Evolutionary conservation across 2,888 invertebrate species (phyloP).

Genomic region (Petrophora chlorosata): DNA sequence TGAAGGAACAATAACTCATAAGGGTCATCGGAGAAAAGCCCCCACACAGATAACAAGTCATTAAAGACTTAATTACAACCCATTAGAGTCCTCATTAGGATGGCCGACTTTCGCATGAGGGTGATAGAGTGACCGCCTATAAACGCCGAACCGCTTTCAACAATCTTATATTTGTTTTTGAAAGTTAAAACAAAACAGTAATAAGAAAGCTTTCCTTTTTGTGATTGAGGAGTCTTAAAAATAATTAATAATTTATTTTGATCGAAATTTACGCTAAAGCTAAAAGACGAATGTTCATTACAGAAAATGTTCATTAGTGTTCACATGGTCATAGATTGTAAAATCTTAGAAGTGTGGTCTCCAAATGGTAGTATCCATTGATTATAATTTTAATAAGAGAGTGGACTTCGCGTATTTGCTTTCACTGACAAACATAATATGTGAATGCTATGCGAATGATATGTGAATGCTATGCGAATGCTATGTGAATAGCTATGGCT

Average conservation of each 20-base stretch:
- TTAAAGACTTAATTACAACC: slow-evolving; percentile 49
- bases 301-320: no score
- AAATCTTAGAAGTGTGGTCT: no score
- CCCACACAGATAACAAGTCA: slow-evolving; percentile 38
- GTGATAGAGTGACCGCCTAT: background rate
- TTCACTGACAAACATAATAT: no score
- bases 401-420: no score
- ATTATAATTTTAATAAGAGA: no score
- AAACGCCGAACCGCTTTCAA: slow-evolving; percentile 18
- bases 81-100: slow-evolving; percentile 40
- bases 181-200: slow-evolving; percentile 8
- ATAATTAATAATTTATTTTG: background rate
- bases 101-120: slow-evolving; percentile 25
- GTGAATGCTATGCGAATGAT: no score
- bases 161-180: background rate
- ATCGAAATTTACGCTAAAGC: background rate
- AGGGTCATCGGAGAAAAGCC: slow-evolving; percentile 38
- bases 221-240: background rate
- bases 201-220: slow-evolving; percentile 6
- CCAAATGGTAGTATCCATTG: no score
- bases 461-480: no score
- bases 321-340: no score
- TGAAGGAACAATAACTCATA: slow-evolving; percentile 51
- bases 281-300: no score
- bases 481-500: no score